Evolutionary conservation across 2,888 invertebrate genomes (phyloP), one percentile per base, ranked within the genome.

Genomic region (Eubasilissa splendida): DNA sequence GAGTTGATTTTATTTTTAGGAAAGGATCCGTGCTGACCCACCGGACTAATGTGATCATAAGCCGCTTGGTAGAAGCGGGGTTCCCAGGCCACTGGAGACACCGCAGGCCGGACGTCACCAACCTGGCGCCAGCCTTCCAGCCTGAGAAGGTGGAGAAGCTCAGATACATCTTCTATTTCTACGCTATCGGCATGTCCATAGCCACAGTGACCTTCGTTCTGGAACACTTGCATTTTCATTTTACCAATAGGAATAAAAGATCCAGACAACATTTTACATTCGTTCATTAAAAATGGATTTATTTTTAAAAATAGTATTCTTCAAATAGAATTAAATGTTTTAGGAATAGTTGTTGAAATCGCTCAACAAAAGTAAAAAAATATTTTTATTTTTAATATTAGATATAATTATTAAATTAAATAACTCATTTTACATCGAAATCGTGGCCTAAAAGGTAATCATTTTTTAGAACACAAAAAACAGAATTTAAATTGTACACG

Each of bases 11-110:
- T 77, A 52, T 76, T 71, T 79, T 70, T 50, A 81, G 81, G 50
- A 81, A 81, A 52, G 81, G 81, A 8, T 81, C 81, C 3, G 33
- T 42, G 9, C 59, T 81, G 42, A 76, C 76, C 11, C 75, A 59
- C 11, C 63, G 76, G 33, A 76, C 76, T 3, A 81, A 79, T 58
- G 31, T 60, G 52, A 66, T 81, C n/a, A 42, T 81, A 4, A 79
- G 60, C 31, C 60, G 71, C n/a, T 9, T 81, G 22, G 52, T 63
- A 52, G 79, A 81, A 33, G 33, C 78, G 11, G 81, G 81, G 9
- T 52, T 81, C 58, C n/a, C 79, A 11, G 65, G 31, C 9, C 56
- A 79, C 58, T 81, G 81, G 81, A 77, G 70, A 5, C 52, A 22
- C 1, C 70, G 22, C 22, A 10, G 59, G 10, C 9, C 58, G n/a